phyloP scores from a whole-genome alignment of 2,888 invertebrate genomes.

The Miltochrista miniata region DNA sequence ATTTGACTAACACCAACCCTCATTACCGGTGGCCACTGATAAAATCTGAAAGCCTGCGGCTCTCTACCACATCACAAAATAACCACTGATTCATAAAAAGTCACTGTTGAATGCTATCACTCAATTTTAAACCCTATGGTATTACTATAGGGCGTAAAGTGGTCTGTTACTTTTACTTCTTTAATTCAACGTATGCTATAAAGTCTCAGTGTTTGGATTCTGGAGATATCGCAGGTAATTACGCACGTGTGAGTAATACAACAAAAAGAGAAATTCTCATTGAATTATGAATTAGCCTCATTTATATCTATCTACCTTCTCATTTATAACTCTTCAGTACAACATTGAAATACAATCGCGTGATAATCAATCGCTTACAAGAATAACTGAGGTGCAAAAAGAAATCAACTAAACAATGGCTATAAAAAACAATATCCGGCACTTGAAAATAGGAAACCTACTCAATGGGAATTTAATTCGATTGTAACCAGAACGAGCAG shows the following conservation, averaged over 20 bases:
- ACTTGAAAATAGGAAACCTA: conserved; percentile 37
- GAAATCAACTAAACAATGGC: conserved; percentile 2
- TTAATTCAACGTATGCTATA: conserved; percentile 15
- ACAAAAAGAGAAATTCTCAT: conserved; percentile 15
- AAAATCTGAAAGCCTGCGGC: conserved; percentile 63
- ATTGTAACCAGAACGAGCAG: conserved; percentile 57
- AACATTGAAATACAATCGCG: neutral
- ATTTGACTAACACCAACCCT: conserved; percentile 68
- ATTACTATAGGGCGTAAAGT: conserved; percentile 6
- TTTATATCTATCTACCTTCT: neutral
- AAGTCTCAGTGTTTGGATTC: conserved; percentile 20
- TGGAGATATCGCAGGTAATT: conserved; percentile 18
- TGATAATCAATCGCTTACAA: neutral
- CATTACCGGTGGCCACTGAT: conserved; percentile 69
- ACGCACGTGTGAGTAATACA: conserved; percentile 17
- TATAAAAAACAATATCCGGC: conserved; percentile 30
- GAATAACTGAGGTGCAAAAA: conserved; percentile 1
- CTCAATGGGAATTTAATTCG: conserved; percentile 55
- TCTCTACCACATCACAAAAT: conserved; percentile 52
- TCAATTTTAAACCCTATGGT: neutral
- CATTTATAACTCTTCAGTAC: neutral
- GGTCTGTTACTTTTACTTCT: neutral
- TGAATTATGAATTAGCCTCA: conserved; percentile 2
- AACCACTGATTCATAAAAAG: conserved; percentile 45
- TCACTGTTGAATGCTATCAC: conserved; percentile 19